Percentiles rank a stretch among this genome's conserved stretches.
Evolutionary conservation across 2,888 invertebrate species (phyloP).

Genomic region (Uropetala carovei): DNA sequence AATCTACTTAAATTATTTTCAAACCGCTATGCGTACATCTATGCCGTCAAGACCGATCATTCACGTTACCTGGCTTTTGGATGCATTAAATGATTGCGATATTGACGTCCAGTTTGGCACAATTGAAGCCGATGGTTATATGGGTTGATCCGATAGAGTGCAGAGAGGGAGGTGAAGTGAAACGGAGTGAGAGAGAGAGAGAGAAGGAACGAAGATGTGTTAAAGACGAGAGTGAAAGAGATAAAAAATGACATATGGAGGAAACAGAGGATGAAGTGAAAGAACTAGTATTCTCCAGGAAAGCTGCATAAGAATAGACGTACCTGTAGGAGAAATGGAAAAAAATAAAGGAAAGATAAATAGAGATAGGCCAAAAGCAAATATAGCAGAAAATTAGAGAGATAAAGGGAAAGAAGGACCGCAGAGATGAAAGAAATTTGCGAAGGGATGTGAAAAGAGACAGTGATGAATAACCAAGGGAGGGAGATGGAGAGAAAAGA

Average conservation of each 20-base stretch:
- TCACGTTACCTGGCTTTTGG: background rate
- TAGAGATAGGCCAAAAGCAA: no score
- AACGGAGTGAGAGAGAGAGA: background rate
- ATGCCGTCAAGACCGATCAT: background rate
- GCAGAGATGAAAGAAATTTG: no score
- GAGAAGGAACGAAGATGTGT: background rate
- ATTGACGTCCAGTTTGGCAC: background rate
- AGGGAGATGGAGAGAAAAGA: background rate
- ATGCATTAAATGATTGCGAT: conserved; percentile 30
- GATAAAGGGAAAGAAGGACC: no score
- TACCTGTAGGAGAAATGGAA: no score
- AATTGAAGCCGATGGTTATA: background rate
- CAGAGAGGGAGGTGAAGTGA: background rate
- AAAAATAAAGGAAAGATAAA: no score
- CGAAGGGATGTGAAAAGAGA: no score
- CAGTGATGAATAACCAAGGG: background rate
- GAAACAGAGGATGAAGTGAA: no score
- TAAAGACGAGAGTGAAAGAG: background rate
- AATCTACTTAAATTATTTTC: background rate
- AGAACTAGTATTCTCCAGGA: no score
- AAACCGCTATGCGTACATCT: background rate
- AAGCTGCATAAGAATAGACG: no score
- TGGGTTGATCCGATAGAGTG: background rate
- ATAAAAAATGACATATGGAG: background rate
- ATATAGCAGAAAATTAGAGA: no score